Base-by-base conservation (phyloP, 2,797 vertebrate species). In the Microctenopoma lineatum region DNA sequence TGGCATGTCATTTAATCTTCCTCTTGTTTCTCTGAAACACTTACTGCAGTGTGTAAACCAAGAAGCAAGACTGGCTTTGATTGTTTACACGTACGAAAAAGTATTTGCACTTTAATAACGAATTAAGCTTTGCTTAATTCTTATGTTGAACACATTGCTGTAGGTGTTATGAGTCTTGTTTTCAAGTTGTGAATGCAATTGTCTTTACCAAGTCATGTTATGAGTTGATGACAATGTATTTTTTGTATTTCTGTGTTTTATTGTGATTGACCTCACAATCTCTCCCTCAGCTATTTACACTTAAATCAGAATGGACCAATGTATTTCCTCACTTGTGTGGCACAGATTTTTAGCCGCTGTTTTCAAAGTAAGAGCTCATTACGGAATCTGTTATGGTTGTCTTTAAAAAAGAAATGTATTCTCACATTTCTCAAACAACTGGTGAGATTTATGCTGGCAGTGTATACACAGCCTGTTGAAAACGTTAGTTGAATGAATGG, bases 141-240 rank as follows among this genome's bases (percentile, higher is more conserved):
- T 51, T 54, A 9, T n/a, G 47, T 51, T 65, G 77, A 83, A 87
- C 86, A 87, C 87, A 90, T 90, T 93, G 92, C 93, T 90, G 91
- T 90, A 89, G 85, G 90, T 93, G 90, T 83, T 82, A 69, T 36
- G 46, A 91, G 83, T 84, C 87, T 78, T 89, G 87, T 90, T 89
- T 77, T 89, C 74, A 87, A 87, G 80, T 78, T 94, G 92, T 94
- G 84, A 92, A 91, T 92, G 86, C 86, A 88, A 89, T 91, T 93
- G 90, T 94, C 84, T 88, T 82, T 77, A 87, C 83, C 71, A 57
- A 84, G 81, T 88, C 79, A 83, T 90, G 89, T 90, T 84, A 80
- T 76, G 89, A 90, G 82, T 87, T 89, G 54, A 88, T 90, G 84
- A 87, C 78, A 82, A 77, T 93, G 91, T 94, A 86, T 85, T 90